Evolutionary conservation across 2,797 vertebrate genomes (phyloP), one percentile per base, ranked within the genome.

Genomic region (Sebastes vulpes): DNA sequence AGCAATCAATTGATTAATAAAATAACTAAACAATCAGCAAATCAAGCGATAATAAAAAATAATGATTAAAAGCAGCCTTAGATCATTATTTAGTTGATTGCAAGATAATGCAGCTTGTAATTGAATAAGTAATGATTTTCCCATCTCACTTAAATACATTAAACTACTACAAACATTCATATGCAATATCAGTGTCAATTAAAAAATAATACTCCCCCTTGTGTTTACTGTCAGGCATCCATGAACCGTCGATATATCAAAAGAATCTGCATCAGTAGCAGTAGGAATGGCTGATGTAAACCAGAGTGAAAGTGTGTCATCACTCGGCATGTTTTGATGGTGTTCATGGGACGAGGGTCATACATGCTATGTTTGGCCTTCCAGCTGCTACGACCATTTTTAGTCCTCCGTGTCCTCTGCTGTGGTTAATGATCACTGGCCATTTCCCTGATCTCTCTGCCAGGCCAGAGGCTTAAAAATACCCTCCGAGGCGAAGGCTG

Each of bases 361-460:
- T 71, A 66, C 35, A 2, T 25, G 78, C 85, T 93, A 91, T 88
- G 85, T 93, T 90, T 92, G 90, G 78, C 82, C 88, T 78, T 91
- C 81, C 82, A 85, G 92, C 82, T 86, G 88, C 38, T 71, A 32
- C 12, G 25, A 75, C 75, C 88, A 77, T 85, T 90, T 93, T 95
- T 93, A 93, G 88, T 85, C 78, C 76, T 69, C 57, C 69, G 50
- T 71, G 77, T 82, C 75, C 81, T 90, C 81, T 86, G 85, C 91
- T 86, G 88, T 81, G 82, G 87, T 92, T 92, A 90, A 93, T 90
- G 90, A 92, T 89, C 83, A 20, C 83, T 52, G 81, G 80, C 54
- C 76, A 35, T 85, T 92, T 89, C 90, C 89, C 85, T 79, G 86
- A 83, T 89, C 89, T 73, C 57, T 69, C 75, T 78, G 84, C 86